phyloP scores from a whole-genome alignment of 2,888 invertebrate species.

The Quadriops clusia region DNA sequence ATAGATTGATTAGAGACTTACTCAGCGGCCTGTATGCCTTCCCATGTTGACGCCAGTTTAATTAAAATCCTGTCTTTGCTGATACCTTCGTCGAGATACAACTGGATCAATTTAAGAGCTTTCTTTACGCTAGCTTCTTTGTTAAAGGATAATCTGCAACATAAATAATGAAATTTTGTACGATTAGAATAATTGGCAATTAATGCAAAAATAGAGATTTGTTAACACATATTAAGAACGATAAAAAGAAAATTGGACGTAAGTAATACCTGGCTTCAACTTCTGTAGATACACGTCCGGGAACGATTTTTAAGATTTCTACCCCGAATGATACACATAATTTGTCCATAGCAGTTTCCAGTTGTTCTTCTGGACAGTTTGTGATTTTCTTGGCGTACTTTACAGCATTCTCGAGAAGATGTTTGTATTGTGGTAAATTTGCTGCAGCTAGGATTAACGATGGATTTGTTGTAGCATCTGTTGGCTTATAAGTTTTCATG shows the following conservation, averaged over 20 bases:
- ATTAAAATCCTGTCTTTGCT: constrained; percentile 88
- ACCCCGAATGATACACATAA: constrained; percentile 90
- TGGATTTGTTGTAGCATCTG: constrained; percentile 98
- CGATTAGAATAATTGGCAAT: constrained; percentile 9
- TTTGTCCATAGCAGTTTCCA: constrained; percentile 82
- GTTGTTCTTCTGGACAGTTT: constrained; percentile 59
- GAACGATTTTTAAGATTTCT: constrained; percentile 95
- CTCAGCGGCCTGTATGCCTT: constrained; percentile 97
- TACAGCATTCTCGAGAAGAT: constrained; percentile 81
- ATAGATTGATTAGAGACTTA: constrained; percentile 36
- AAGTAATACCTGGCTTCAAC: constrained; percentile 75
- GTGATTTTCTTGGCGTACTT: constrained; percentile 65
- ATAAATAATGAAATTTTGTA: constrained; percentile 7
- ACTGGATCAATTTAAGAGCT: constrained; percentile 73
- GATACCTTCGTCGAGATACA: constrained; percentile 86
- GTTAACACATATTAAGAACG: constrained; percentile 1
- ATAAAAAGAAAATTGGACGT: neutral
- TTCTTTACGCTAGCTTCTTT: constrained; percentile 83
- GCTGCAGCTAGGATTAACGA: constrained; percentile 93
- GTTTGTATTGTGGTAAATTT: constrained; percentile 84
- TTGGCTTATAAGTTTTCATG: constrained; percentile 93
- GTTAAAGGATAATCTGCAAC: constrained; percentile 80
- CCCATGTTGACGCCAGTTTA: constrained; percentile 98
- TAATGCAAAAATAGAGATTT: too few relatives aligned
- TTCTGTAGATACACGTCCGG: constrained; percentile 93